Base-by-base conservation (phyloP, 2,113 vertebrate genomes). In the Baryphthengus martii region DNA sequence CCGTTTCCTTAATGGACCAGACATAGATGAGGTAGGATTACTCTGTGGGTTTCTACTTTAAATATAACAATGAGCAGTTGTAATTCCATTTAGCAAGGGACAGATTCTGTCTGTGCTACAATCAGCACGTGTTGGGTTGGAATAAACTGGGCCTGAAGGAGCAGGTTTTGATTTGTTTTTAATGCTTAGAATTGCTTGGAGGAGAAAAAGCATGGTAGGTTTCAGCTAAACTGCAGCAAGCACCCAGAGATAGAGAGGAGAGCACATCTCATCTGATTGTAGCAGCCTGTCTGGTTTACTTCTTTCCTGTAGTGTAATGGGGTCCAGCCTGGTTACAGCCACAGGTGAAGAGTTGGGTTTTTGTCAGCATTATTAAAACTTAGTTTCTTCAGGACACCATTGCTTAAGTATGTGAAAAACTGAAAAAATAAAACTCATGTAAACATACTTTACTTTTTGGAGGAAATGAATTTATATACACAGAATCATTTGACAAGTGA, bases 21-120 rank as follows among this genome's bases (percentile, higher is more conserved):
- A 98, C 10, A 88, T 98, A 79, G 98, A 98, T 63, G 97, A 98
- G 98, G 98, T 99, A 93, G 85, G 96, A 81, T 82, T 79, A n/a
- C 28, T 71, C 31, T 81, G 25, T 84, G 25, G 17, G 62, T 91
- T 93, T 94, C 42, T 53, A 56, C 39, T 85, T 90, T 68, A 20
- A 89, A 19, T 52, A 14, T 15, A 81, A 85, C 33, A 83, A 76
- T 5, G 45, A 89, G 49, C 28, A 80, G 40, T 21, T 13, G 16
- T 62, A 72, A 35, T 85, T 89, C 55, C 19, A 19, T 42, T 85
- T 88, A 73, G 47, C 49, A 55, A 71, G 59, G 71, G 42, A 50
- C 15, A 65, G 58, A 66, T 59, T 52, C 37, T 92, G 15, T 6
- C 23, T 23, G 13, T 47, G 19, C 24, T 67, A 11, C 52, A 53